Base-by-base conservation (phyloP, 1,140 invertebrate species). In the Heliconius hewitsoni region DNA sequence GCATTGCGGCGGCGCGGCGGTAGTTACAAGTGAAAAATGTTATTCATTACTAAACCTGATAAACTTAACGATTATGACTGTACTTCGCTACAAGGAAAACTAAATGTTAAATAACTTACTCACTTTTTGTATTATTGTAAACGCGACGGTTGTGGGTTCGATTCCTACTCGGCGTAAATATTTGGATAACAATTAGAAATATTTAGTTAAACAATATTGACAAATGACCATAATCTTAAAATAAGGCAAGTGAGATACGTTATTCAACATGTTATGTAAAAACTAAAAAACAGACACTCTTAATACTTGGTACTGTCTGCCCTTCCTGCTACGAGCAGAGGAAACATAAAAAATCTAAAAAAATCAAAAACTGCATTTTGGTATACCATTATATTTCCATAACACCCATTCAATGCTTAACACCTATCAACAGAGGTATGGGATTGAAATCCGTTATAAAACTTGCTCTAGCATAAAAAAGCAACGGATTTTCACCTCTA, bases 401-500 rank as follows among this genome's bases (percentile, higher is more conserved):
- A 66, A 66, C 60, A 11, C 60, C 60, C 60, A 66, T 66, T 66
- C 60, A 66, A 30, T 66, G 60, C 60, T 66, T 66, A 66, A 66
- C 60, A 66, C 60, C 60, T 66, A 66, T 66, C 60, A 57, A 57
- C 55, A 16, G 23, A 66, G 9, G 27, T 79, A 83, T 82, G 76
- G 71, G 75, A 76, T 42, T 19, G 34, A 42, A 52, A 23, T 73
- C 27, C 55, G 42, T 42, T 74, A 23, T 74, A 74, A 74, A 72
- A 72, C n/a, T 78, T 78, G 30, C 34, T n/a, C 34, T 71, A 37
- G 46, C 13, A 71, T 30, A 55, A 4, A 71, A 70, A 71, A 70
- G 4, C 60, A 30, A 76, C 8, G 60, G 16, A 76, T 70, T 76
- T 16, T 71, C 57, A 71, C 30, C 60, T 76, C 9, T 50, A 71